These are phyloP conservation scores for Sardinella longiceps DNA, from an alignment of 2,797 vertebrate genomes.

Conservation along the genomic window DNA sequence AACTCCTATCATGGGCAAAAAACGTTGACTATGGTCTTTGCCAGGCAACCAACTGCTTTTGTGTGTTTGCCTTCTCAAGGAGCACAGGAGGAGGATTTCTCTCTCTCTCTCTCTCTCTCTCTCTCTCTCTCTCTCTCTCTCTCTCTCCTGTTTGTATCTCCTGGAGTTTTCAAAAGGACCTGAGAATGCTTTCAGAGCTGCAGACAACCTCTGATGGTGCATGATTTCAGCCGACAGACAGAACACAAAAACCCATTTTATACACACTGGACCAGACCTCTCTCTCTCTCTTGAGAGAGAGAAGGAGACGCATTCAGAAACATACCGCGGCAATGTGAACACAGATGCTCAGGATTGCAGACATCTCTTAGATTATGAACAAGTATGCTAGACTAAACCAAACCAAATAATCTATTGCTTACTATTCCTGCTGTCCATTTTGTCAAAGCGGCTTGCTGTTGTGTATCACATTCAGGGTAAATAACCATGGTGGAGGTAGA, in stretches of 20 bases:
- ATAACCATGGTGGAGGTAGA: background rate
- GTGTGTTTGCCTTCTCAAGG: background rate
- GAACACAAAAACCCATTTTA: background rate
- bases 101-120: slow-evolving; percentile 35
- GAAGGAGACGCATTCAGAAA: background rate
- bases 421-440: background rate
- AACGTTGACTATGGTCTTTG: background rate
- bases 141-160: slow-evolving; percentile 36
- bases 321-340: background rate
- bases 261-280: no score
- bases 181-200: background rate
- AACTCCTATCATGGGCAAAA: background rate
- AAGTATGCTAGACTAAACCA: no score
- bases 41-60: background rate
- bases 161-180: slow-evolving; percentile 58
- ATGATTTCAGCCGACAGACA: background rate
- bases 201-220: background rate
- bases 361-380: background rate
- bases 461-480: background rate
- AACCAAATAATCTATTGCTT: no score
- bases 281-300: background rate
- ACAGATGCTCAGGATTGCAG: background rate
- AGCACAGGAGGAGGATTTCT: background rate
- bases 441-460: background rate
- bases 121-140: slow-evolving; percentile 30